Base-by-base conservation (phyloP, 2,113 vertebrate species). In the Ciconia boyciana region DNA sequence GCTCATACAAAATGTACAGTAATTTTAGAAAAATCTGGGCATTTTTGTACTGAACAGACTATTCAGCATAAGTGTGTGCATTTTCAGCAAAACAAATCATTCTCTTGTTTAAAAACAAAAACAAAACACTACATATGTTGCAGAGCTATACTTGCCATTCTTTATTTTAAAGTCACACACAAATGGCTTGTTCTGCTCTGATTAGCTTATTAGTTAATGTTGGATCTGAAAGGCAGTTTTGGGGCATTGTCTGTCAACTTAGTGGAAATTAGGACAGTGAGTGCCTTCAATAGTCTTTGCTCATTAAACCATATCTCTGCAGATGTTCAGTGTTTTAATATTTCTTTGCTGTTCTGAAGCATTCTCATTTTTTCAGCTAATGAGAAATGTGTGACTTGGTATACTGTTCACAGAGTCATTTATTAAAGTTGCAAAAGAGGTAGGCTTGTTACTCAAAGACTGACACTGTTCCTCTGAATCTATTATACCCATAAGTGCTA, bases 201-300 rank as follows among this genome's bases (percentile, higher is more conserved):
- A 98, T 98, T 98, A 98, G 96, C 97, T 98, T 98, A 98, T 98
- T 98, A 97, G 97, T 98, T 97, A 96, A 96, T 98, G 97, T 93
- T 97, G 96, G 94, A 97, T 98, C 92, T 98, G 96, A 97, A 98
- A 97, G 92, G 97, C 96, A 98, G 95, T 98, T 98, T 97, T 96
- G 91, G 97, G 97, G 97, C 97, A 98, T 97, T 98, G 94, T 98
- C 97, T 98, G 97, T 98, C 97, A 98, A 96, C 96, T 97, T 98
- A 96, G 96, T 97, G 95, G 95, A 96, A 98, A 98, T 98, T 97
- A 98, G 98, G 97, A 97, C 97, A 98, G 93, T 93, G 97, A 98
- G 96, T 97, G 97, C 98, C 97, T 98, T 97, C 94, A 95, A 98
- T 98, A 98, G 96, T 96, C 95, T 98, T 97, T 98, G 98, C 88